Conservation (phyloP, 1,140 invertebrate genomes). For the Drosophila pruinosa region DNA sequence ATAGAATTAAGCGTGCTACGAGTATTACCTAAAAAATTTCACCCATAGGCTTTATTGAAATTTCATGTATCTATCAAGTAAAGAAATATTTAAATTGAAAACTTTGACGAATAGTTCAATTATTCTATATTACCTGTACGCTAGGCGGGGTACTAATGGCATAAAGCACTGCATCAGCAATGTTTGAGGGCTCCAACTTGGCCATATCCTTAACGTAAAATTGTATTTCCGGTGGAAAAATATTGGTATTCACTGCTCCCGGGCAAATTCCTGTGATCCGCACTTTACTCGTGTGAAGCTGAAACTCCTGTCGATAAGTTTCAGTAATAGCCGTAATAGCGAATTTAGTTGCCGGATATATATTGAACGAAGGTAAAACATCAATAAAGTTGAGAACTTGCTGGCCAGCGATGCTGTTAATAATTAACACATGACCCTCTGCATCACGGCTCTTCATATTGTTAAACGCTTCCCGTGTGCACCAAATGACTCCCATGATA, state of each 20-base stretch:
- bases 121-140: constrained; percentile 83
- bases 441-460: constrained; percentile 87
- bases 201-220: constrained; percentile 71
- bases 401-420: constrained; percentile 81
- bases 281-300: constrained; percentile 84
- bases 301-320: constrained; percentile 85
- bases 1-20: no score
- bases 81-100: not conserved
- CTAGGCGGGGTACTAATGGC: constrained; percentile 85
- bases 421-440: constrained; percentile 86
- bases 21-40: constrained; percentile 78
- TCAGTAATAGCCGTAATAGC: constrained; percentile 86
- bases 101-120: not conserved
- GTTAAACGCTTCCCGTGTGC: constrained; percentile 86
- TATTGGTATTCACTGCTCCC: constrained; percentile 85
- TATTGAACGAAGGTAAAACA: constrained; percentile 82
- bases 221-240: constrained; percentile 81
- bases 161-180: constrained; percentile 86
- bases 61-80: constrained; percentile 80
- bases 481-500: constrained; percentile 87
- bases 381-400: constrained; percentile 79
- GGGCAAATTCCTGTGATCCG: constrained; percentile 86
- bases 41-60: constrained; percentile 81
- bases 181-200: constrained; percentile 82
- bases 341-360: constrained; percentile 86